These are phyloP conservation scores for Stenoptilia bipunctidactyla DNA, from an alignment of 2,888 invertebrate species.

Conservation along the genomic window DNA sequence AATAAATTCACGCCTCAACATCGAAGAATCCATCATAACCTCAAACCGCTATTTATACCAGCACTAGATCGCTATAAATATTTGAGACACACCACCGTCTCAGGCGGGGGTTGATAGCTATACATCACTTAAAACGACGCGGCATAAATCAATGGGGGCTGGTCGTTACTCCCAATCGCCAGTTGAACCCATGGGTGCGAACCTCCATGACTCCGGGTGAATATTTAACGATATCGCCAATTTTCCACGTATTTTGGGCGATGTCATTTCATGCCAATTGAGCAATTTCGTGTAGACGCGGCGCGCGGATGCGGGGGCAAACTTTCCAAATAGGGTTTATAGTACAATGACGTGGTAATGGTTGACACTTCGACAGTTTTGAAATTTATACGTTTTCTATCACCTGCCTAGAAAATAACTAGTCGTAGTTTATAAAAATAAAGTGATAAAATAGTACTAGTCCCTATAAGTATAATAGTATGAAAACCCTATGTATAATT, in stretches of 20 bases:
- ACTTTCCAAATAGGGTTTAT: slow-evolving; percentile 7
- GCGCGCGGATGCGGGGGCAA: slow-evolving; percentile 6
- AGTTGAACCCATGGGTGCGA: slow-evolving; percentile 41
- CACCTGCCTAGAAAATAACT: too few relatives aligned
- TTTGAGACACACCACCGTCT: not conserved
- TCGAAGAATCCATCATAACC: not conserved
- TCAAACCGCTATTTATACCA: not conserved
- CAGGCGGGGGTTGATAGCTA: slow-evolving; percentile 20
- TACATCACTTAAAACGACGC: slow-evolving; percentile 67
- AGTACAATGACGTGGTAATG: too few relatives aligned
- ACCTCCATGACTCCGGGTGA: slow-evolving; percentile 55
- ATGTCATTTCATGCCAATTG: slow-evolving; percentile 70
- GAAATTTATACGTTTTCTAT: too few relatives aligned
- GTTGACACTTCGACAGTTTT: too few relatives aligned
- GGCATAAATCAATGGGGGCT: slow-evolving; percentile 61
- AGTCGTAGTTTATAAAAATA: too few relatives aligned
- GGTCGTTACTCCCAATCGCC: slow-evolving; percentile 24
- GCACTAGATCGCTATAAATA: not conserved
- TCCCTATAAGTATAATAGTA: too few relatives aligned
- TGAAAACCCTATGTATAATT: too few relatives aligned
- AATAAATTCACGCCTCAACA: not conserved
- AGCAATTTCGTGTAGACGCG: slow-evolving; percentile 40
- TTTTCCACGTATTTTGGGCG: slow-evolving; percentile 66
- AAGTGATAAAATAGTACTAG: too few relatives aligned
- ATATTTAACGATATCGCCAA: slow-evolving; percentile 70